Base-by-base conservation (phyloP, 2,797 vertebrate species). In the Tragopan temminckii region DNA sequence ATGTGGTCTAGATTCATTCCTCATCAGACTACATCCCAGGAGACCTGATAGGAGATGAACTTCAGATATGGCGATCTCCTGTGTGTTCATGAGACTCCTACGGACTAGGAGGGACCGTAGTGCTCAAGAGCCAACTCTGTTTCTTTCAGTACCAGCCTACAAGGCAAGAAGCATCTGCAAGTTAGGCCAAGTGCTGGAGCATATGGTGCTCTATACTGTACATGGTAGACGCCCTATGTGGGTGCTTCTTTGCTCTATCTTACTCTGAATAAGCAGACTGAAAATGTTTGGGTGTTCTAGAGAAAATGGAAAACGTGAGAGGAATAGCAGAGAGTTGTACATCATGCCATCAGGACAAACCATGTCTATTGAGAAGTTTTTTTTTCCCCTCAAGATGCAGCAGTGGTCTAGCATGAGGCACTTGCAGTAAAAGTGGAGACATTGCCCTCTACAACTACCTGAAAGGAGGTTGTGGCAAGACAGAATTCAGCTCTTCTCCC, bases 21-120 rank as follows among this genome's bases (percentile, higher is more conserved):
- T 57, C 53, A n/a, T 57, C 53, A 33, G 53, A 33, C 19, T n/a
- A n/a, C 53, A 33, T 57, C 53, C 53, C 23, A 35, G 31, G 4
- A 33, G 19, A 11, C 23, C 45, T 38, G 55, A 7, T 23, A 6
- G 64, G 42, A 62, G 38, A 42, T 36, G 17, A 87, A 61, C 5
- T 38, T 9, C 10, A 13, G 50, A 46, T 12, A 61, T 24, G 20
- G 46, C 24, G 68, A 35, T 5, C 3, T 69, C 20, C 21, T 45
- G 19, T 45, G 21, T 46, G 25, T 42, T 72, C 25, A 5, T 21
- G n/a, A 68, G 35, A 53, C 7, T 83, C 25, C 21, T 14, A 77
- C n/a, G 72, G 81, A 25, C 8, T 40, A 5, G 6, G 7, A 14
- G 6, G 48, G 43, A 7, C 13, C 62, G 13, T 11, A 0, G 0